Percentiles rank a stretch among this genome's conserved stretches.
Evolutionary conservation across 2,888 invertebrate genomes (phyloP).

Genomic region (Teleogryllus oceanicus): DNA sequence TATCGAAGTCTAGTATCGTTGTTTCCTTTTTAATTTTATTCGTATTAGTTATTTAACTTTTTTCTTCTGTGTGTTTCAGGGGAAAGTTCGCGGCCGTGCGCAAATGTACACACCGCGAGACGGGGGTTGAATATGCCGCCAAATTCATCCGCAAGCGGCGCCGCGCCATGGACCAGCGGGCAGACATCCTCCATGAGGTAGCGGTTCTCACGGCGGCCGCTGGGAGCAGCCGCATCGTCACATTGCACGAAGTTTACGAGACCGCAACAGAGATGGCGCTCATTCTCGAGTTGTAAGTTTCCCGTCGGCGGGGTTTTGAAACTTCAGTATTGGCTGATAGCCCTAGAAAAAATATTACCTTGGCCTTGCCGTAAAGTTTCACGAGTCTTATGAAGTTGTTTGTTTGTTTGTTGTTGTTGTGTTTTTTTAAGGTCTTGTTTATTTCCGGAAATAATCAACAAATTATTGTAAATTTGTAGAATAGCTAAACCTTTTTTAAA

Average conservation of each 20-base stretch:
- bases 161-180: constrained; percentile 77
- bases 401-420: no score
- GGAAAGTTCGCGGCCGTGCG: constrained; percentile 96
- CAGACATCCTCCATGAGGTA: constrained; percentile 91
- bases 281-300: constrained; percentile 81
- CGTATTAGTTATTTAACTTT: no score
- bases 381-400: no score
- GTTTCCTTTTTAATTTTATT: no score
- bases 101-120: constrained; percentile 80
- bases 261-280: constrained; percentile 68
- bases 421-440: no score
- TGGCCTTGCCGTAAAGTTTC: no score
- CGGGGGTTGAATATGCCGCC: constrained; percentile 89
- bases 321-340: no score
- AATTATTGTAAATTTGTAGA: no score
- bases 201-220: constrained; percentile 85
- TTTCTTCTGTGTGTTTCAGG: constrained; percentile 58
- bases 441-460: no score
- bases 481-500: no score
- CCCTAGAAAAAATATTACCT: no score
- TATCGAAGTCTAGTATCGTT: no score
- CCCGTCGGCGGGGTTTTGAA: not conserved
- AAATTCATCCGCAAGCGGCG: constrained; percentile 91
- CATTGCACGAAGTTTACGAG: constrained; percentile 84
- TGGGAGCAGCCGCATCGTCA: constrained; percentile 79